phyloP scores from a whole-genome alignment of 2,888 invertebrate genomes.

The Callinectes sapidus region DNA sequence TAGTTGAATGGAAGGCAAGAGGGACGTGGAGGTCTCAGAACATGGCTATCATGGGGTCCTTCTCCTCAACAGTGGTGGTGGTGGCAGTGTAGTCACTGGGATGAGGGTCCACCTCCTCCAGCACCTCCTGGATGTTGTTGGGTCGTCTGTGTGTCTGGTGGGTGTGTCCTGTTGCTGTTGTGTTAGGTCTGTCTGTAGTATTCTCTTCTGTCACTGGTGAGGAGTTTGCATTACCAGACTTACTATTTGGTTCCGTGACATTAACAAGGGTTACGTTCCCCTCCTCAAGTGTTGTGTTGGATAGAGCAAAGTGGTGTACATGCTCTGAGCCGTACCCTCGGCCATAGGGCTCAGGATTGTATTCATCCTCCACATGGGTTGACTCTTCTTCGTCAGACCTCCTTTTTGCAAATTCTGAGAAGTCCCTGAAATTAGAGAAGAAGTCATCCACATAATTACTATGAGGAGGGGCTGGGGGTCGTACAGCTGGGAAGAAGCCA shows the following conservation, averaged over 20 bases:
- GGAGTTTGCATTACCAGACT: not conserved
- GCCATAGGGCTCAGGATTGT: not conserved
- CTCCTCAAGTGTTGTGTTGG: not conserved
- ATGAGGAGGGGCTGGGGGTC: slow-evolving; percentile 44
- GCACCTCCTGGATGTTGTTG: slow-evolving; percentile 71
- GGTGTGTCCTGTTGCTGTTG: not conserved
- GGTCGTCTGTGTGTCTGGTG: slow-evolving; percentile 56
- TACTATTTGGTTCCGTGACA: not conserved
- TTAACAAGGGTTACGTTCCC: not conserved
- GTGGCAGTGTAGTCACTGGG: slow-evolving; percentile 48
- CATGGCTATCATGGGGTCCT: slow-evolving; percentile 70
- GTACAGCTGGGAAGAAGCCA: slow-evolving; percentile 50
- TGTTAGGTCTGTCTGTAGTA: not conserved
- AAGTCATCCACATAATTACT: slow-evolving; percentile 72
- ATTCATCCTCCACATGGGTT: slow-evolving; percentile 30
- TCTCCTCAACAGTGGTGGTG: slow-evolving; percentile 51
- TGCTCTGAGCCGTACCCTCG: slow-evolving; percentile 67
- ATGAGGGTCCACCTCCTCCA: slow-evolving; percentile 64
- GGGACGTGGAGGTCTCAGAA: slow-evolving; percentile 30
- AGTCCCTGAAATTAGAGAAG: slow-evolving; percentile 73
- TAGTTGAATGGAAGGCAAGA: not conserved
- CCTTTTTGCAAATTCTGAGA: slow-evolving; percentile 72
- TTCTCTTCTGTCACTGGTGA: not conserved
- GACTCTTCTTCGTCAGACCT: slow-evolving; percentile 62
- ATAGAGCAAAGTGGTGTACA: slow-evolving; percentile 22